Evolutionary conservation across 1,140 invertebrate species (phyloP), one percentile per base, ranked within the genome.

Genomic region (Hirudo medicinalis): DNA sequence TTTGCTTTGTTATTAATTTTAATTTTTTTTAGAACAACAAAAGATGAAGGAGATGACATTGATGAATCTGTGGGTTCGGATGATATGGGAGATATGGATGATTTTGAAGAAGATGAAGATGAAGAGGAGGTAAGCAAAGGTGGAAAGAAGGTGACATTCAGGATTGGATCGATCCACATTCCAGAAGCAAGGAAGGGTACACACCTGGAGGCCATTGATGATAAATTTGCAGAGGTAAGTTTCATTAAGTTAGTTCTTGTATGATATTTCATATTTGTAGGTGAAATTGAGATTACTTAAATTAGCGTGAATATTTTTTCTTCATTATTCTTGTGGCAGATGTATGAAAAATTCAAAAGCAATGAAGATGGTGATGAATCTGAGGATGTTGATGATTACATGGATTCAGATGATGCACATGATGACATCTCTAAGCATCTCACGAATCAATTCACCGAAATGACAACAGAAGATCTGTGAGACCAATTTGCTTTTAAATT

Each of bases 101-200:
- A 63, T 63, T 22, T 25, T 63, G 57, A 63, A 22, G 57, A 63
- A 22, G 20, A 63, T 63, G 57, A 63, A 25, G 57, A n/a, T n/a
- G n/a, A 57, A 5, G 54, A 9, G 20, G 54, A n/a, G 22, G 19
- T 32, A 9, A 49, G 15, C 13, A 49, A 49, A 17, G 43, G 11
- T 49, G 43, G 43, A 49, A 49, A 49, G 43, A 49, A 49, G 43
- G 43, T 49, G 43, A 15, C 43, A 49, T 49, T 49, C 43, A 49
- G 11, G 11, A 49, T 49, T 17, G 43, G 43, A 17, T 49, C 43
- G 0, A 49, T 49, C 15, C 43, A 49, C 43, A 49, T 49, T 49
- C 43, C 43, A 49, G 43, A 49, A 49, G 43, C 43, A 49, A 49
- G 43, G 43, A 49, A 49, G 13, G 43, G 43, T 49, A 49, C 43